Percentiles rank a stretch among this genome's conserved stretches.
Conservation (phyloP, 2,113 vertebrate species). For the Hippocampus comes region DNA sequence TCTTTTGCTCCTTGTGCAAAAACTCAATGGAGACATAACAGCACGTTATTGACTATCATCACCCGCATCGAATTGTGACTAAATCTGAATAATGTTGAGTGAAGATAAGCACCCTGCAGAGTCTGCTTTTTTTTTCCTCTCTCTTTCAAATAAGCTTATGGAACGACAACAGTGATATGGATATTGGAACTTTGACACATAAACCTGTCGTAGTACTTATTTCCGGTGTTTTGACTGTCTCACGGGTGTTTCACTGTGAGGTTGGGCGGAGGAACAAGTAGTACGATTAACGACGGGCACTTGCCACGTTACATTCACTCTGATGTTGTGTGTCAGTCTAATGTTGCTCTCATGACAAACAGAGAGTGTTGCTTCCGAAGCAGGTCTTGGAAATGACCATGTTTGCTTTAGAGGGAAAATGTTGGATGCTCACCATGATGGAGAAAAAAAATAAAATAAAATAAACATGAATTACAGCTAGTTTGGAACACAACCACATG, state of each 20-base stretch:
- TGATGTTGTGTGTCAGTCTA: not conserved
- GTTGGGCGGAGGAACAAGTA: not conserved
- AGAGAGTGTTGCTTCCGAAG: not conserved
- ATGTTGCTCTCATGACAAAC: not conserved
- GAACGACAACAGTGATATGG: not conserved
- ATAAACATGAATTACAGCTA: not conserved
- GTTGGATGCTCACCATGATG: not conserved
- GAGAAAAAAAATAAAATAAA: not conserved
- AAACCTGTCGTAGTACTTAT: not conserved
- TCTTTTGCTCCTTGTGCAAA: not conserved
- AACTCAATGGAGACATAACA: conserved; percentile 17
- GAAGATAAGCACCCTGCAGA: conserved; percentile 24
- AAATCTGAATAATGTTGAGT: conserved; percentile 15
- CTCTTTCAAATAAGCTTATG: not conserved
- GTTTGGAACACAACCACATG: not conserved
- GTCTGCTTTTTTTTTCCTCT: conserved; percentile 15
- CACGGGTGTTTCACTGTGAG: conserved; percentile 23
- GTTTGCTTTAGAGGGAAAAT: conserved; percentile 8
- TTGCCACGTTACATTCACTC: conserved; percentile 5
- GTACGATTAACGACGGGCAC: conserved; percentile 6
- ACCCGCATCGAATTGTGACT: conserved; percentile 9
- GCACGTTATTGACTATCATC: not conserved
- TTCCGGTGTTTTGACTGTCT: conserved; percentile 45
- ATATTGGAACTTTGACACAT: not conserved
- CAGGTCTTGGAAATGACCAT: not conserved